Evolutionary conservation across 37 sponge, comb jelly and placozoan species (phyloP), one percentile per base, ranked within the genome.

Genomic region (Bolinopsis microptera): DNA sequence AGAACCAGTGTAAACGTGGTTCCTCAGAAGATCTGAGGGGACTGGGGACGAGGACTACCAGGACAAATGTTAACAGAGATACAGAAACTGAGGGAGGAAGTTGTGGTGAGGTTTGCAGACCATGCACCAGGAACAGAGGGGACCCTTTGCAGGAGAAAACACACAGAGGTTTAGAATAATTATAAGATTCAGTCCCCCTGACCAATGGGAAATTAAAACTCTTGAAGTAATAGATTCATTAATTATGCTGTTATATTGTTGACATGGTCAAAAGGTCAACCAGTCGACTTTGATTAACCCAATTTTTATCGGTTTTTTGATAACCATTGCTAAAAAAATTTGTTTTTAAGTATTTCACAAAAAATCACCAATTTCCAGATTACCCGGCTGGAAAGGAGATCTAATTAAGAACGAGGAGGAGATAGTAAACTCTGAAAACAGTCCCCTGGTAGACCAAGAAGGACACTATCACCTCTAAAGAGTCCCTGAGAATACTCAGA

Each of bases 1-100:
- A 86, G 90, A 86, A 86, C 90, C 90, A 86, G 61, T 86, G 90
- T 86, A n/a, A 86, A 86, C 90, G 90, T 86, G 61, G 61, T 86
- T n/a, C n/a, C 48, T 36, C 38, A 13, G 90, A 86, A 38, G 90
- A 86, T 27, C 90, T 86, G 31, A 8, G 90, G 2, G 41, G 61
- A 3, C 35, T 86, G 90, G n/a, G n/a, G 90, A 86, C 90, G 90
- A 86, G 90, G 90, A 86, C 36, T 86, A 33, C 61, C 90, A 86
- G 90, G 90, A 22, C 9, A 86, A 41, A 48, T 86, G 90, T 27
- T n/a, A n/a, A 38, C 22, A 25, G 90, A 86, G 48, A 27, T 86
- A 13, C 90, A 86, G 90, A 86, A 41, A 24, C 35, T 86, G 61
- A 86, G 90, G 90, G 90, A 86, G 48, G 90, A 86, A 0, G 90